These are phyloP conservation scores for Drosophila micromelanica DNA, from an alignment of 1,140 invertebrate species.

Conservation along the genomic window DNA sequence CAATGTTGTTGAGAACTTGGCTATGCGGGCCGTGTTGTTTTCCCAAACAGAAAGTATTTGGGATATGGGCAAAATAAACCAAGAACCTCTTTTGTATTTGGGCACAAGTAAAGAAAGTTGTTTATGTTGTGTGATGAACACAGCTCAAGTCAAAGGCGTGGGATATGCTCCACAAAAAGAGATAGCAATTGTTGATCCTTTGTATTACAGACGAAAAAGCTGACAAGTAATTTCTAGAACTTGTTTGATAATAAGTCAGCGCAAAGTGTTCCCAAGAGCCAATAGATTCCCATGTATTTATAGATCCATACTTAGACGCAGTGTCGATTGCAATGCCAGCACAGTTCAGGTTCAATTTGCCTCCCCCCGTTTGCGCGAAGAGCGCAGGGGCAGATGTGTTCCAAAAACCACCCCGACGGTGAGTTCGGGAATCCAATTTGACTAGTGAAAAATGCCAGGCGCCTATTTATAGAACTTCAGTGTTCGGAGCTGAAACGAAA, in stretches of 20 bases:
- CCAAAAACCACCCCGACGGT: slow-evolving; percentile 60
- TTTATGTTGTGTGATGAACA: slow-evolving; percentile 23
- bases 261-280: slow-evolving; percentile 33
- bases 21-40: slow-evolving; percentile 38
- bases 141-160: slow-evolving; percentile 44
- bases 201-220: not conserved
- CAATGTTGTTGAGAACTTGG: slow-evolving; percentile 45
- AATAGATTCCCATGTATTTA: slow-evolving; percentile 48
- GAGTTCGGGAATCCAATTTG: slow-evolving; percentile 55
- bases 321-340: slow-evolving; percentile 63
- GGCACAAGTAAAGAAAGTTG: slow-evolving; percentile 17
- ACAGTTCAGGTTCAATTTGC: slow-evolving; percentile 69
- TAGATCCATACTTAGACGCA: slow-evolving; percentile 33
- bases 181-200: too few species aligned
- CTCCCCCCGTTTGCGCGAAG: slow-evolving; percentile 17
- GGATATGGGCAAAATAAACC: slow-evolving; percentile 41
- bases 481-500: slow-evolving; percentile 19
- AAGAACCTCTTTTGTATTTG: slow-evolving; percentile 22
- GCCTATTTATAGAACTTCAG: slow-evolving; percentile 68
- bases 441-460: slow-evolving; percentile 61
- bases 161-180: not conserved
- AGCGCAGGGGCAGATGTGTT: slow-evolving; percentile 49
- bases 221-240: not conserved
- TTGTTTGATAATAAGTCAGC: slow-evolving; percentile 27
- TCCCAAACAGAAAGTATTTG: slow-evolving; percentile 4